A percentile compares a stretch with the other conserved stretches of the same genome.
Evolutionary conservation across 2,888 invertebrate species (phyloP).

Genomic region (Sminthurinus aureus): DNA sequence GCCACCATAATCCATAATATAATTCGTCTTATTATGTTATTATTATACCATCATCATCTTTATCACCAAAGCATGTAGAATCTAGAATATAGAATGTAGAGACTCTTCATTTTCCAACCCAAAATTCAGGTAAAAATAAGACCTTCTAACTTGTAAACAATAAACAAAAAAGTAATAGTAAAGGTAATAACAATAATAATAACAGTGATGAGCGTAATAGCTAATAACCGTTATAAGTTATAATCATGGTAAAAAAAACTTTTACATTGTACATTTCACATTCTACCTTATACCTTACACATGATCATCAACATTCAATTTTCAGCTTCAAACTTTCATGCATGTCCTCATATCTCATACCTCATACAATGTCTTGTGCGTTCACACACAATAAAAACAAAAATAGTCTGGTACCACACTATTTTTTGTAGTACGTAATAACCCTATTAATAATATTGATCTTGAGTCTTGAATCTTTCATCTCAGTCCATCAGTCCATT

Average conservation of each 20-base stretch:
- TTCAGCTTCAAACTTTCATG: not conserved
- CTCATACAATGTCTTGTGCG: too few species aligned
- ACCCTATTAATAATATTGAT: not conserved
- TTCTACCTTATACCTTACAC: too few species aligned
- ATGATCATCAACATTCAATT: not conserved
- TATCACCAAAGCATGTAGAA: not conserved
- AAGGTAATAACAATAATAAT: not conserved
- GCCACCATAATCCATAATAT: too few species aligned
- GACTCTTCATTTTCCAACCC: not conserved
- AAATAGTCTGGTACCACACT: too few species aligned
- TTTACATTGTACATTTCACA: too few species aligned
- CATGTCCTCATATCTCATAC: not conserved
- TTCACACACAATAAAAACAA: not conserved
- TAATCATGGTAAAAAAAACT: too few species aligned
- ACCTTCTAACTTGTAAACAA: conserved; percentile 6
- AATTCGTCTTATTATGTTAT: too few species aligned
- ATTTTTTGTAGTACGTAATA: too few species aligned
- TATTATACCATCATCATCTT: not conserved
- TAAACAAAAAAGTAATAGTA: not conserved
- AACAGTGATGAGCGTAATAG: not conserved
- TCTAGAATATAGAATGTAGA: not conserved
- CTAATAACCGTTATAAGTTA: not conserved
- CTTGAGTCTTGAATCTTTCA: not conserved
- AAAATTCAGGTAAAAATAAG: conserved; percentile 2
- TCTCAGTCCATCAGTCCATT: too few species aligned